These are phyloP conservation scores for Plutella xylostella DNA, from an alignment of 2,888 invertebrate genomes.

Conservation along the genomic window DNA sequence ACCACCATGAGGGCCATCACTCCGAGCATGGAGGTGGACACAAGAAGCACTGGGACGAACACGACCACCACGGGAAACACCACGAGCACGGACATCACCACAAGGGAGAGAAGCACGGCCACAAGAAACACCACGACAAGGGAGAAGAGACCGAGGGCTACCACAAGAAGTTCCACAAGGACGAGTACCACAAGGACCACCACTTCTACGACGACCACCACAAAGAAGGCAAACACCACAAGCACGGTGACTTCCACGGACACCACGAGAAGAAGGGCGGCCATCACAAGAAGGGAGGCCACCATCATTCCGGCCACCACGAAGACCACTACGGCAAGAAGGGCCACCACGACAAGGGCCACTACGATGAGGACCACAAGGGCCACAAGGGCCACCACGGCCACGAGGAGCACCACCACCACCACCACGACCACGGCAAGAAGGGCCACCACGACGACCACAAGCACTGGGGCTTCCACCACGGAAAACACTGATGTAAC, in stretches of 20 bases:
- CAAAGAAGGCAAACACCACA: conserved; percentile 85
- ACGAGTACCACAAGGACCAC: conserved; percentile 88
- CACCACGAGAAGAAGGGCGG: conserved; percentile 83
- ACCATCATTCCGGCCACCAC: conserved; percentile 81
- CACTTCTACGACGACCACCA: conserved; percentile 91
- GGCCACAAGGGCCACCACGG: conserved; percentile 84
- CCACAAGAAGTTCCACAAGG: conserved; percentile 88
- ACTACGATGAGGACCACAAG: conserved; percentile 84
- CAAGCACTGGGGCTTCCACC: conserved; percentile 79
- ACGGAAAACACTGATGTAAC: conserved; percentile 64
- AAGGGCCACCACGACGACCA: conserved; percentile 82
- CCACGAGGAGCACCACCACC: conserved; percentile 79
- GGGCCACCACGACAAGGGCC: conserved; percentile 85
- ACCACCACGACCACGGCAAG: conserved; percentile 82
- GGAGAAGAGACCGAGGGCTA: conserved; percentile 86
- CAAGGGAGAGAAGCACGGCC: conserved; percentile 82
- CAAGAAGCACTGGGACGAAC: conserved; percentile 82
- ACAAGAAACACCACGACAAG: conserved; percentile 87
- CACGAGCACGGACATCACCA: conserved; percentile 83
- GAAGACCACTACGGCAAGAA: conserved; percentile 83
- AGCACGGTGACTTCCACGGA: conserved; percentile 82
- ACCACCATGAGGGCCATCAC: conserved; percentile 81
- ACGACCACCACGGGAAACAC: conserved; percentile 80
- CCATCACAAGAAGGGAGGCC: conserved; percentile 83
- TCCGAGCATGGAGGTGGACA: conserved; percentile 83